Conservation (phyloP, 2,113 vertebrate species). For the Zosterops pallidus region DNA sequence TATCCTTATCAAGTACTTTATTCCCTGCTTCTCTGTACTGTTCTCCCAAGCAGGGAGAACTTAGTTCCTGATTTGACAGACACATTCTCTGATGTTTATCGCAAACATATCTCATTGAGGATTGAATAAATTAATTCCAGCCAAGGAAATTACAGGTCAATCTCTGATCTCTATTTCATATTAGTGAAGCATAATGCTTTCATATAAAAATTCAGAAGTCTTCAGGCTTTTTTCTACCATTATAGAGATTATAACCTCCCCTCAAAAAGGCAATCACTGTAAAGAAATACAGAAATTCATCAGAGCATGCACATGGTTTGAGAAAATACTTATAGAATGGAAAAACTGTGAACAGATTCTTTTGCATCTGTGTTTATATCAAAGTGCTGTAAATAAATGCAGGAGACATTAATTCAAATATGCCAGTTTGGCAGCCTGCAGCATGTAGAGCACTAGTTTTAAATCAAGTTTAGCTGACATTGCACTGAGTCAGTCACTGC, state of each 20-base stretch:
- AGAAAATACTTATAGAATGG: neutral
- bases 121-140: neutral
- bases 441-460: neutral
- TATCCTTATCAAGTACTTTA: neutral
- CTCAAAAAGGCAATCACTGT: neutral
- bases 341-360: conserved; percentile 23
- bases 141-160: neutral
- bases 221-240: neutral
- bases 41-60: neutral
- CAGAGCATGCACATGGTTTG: neutral
- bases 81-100: neutral
- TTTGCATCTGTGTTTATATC: conserved; percentile 23
- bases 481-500: neutral
- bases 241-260: neutral
- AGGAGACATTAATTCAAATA: neutral
- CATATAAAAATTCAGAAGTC: neutral
- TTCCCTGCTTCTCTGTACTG: neutral
- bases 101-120: neutral
- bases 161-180: neutral
- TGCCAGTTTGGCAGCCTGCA: neutral
- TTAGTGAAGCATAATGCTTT: neutral
- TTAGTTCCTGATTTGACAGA: neutral
- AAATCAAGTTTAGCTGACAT: neutral
- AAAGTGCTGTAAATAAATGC: conserved; percentile 20
- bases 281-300: neutral